Evolutionary conservation across 2,888 invertebrate genomes (phyloP).

Genomic region (Gasteruption jaculator): DNA sequence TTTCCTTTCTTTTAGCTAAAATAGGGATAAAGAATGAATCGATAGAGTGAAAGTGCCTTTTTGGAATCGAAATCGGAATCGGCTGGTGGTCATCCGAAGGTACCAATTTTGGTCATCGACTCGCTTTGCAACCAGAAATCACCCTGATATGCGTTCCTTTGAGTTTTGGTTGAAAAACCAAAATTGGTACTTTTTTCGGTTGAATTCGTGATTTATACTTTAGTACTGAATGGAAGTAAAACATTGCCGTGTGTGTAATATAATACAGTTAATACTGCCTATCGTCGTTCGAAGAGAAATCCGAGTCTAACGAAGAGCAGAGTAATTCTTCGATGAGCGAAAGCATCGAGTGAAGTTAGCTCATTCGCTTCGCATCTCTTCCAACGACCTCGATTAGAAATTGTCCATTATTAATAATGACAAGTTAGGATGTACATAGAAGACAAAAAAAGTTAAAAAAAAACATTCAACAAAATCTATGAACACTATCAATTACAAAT

Average conservation of each 20-base stretch:
- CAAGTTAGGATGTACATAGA: conserved; percentile 45
- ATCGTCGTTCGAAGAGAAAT: conserved; percentile 32
- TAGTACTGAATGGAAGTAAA: neutral
- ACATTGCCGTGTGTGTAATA: conserved; percentile 33
- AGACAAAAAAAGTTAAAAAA: conserved; percentile 25
- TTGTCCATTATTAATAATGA: conserved; percentile 43
- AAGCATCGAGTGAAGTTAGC: too few relatives aligned
- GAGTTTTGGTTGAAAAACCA: too few relatives aligned
- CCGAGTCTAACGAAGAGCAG: too few relatives aligned
- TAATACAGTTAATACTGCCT: conserved; percentile 39
- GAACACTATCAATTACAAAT: conserved; percentile 7
- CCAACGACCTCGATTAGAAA: conserved; percentile 38
- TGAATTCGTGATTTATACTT: conserved; percentile 9
- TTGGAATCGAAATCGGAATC: too few relatives aligned
- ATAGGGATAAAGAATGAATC: conserved; percentile 27
- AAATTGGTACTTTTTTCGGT: neutral
- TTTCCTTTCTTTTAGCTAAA: too few relatives aligned
- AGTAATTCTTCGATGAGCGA: too few relatives aligned
- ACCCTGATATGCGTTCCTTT: too few relatives aligned
- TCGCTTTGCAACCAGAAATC: neutral
- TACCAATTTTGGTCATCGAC: too few relatives aligned
- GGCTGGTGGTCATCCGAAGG: too few relatives aligned
- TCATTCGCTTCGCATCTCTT: conserved; percentile 34
- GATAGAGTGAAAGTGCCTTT: conserved; percentile 44
- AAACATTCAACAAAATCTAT: conserved; percentile 14